These are phyloP conservation scores for Procapra przewalskii DNA, from an alignment of 2,113 vertebrate genomes.

Conservation along the genomic window DNA sequence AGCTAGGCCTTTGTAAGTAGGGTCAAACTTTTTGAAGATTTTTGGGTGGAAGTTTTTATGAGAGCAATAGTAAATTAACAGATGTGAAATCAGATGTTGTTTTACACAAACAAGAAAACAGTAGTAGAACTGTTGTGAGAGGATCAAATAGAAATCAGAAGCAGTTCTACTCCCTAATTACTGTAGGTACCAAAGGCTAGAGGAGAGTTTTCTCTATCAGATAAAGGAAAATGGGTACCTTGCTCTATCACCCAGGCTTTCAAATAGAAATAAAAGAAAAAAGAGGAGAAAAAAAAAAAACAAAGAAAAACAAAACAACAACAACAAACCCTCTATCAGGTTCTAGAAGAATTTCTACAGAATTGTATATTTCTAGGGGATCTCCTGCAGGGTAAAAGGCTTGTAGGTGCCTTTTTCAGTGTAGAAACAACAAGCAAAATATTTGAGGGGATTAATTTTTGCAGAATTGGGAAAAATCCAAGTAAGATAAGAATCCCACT, in stretches of 20 bases:
- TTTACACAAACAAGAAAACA: conserved; percentile 2
- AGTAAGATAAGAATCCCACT: background rate
- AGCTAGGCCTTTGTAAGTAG: conserved; percentile 7
- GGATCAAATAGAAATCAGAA: background rate
- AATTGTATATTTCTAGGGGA: background rate
- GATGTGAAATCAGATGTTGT: conserved; percentile 3
- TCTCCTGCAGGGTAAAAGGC: background rate
- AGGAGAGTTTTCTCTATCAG: background rate
- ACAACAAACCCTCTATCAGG: background rate
- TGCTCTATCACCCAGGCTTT: background rate
- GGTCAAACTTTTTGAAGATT: conserved; percentile 14
- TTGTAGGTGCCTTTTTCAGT: background rate
- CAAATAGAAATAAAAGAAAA: background rate
- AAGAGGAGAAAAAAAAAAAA: background rate
- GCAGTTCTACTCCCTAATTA: background rate
- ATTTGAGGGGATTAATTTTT: conserved; percentile 11
- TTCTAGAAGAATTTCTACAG: background rate
- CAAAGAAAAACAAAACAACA: background rate
- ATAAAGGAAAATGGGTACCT: background rate
- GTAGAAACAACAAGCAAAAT: background rate
- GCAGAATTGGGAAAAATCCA: background rate
- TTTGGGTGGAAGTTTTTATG: conserved; percentile 43
- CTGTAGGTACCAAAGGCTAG: background rate
- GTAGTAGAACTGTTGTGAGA: background rate
- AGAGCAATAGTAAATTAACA: conserved; percentile 17